Base-by-base conservation (phyloP, 2,113 vertebrate genomes). In the Bostrychus sinensis region DNA sequence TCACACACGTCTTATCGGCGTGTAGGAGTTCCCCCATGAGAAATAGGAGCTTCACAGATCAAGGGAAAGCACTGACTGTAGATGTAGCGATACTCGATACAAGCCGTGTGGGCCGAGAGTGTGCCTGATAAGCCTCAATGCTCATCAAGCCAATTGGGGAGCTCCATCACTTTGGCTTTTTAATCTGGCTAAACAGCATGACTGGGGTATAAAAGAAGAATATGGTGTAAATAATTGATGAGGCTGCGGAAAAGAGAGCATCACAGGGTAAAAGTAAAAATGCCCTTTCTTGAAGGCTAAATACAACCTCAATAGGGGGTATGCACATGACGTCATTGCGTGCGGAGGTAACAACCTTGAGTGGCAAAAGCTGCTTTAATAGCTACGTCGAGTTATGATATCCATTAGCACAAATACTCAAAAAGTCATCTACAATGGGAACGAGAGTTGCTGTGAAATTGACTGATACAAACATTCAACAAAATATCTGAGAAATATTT, bases 191-290 rank as follows among this genome's bases (percentile, higher is more conserved):
- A 68, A 70, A 75, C 63, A 56, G 58, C 64, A 30, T 36, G 34
- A 66, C 73, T 77, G 50, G 61, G 57, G 63, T 64, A 67, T 66
- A 48, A 81, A 70, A 74, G 23, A 34, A 42, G 54, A 82, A 71
- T 19, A 60, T 37, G 62, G 55, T 58, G 77, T 83, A 71, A 88
- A 85, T 86, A 84, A 82, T 82, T 83, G 60, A 82, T 81, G 62
- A 59, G 30, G 58, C 48, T 57, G 45, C 39, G 65, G 67, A 79
- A 75, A 73, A 46, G 42, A 69, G 42, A 69, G 56, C 61, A 62
- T 74, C 81, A 61, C 48, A 28, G 57, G 54, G 56, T 46, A 22
- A 53, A 72, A 86, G n/a, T 75, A 75, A 78, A 63, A 81, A 64
- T 1, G 23, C 32, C 62, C 50, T 42, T 56, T 61, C 57, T 38